Base-by-base conservation (phyloP, 2,113 vertebrate genomes). In the Peromyscus californicus region DNA sequence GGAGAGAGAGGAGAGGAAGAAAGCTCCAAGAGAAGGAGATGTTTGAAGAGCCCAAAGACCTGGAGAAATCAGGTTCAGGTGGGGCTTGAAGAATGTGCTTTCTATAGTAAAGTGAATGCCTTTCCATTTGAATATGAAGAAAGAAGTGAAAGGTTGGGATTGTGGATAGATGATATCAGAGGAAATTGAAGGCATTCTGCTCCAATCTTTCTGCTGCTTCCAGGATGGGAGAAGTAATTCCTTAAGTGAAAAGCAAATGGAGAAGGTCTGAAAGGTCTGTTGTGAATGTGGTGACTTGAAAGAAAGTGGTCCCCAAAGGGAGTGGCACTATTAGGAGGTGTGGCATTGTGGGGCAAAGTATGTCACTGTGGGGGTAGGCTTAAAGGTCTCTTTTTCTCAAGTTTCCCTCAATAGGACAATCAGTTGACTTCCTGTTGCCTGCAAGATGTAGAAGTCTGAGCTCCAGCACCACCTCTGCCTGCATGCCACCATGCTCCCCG, bases 51-150 rank as follows among this genome's bases (percentile, higher is more conserved):
- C 1, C 26, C 33, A 9, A 72, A 92, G 61, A 67, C 17, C 4
- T 86, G 16, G 31, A 67, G n/a, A 87, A 26, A 36, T 22, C 31
- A 69, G 84, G 31, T 16, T 2, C 16, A 26, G 12, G n/a, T 72
- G 13, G 39, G 70, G 3, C 26, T n/a, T n/a, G 36, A 86, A 93
- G 29, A 61, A 67, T 78, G 3, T 61, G 17, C 7, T 29, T 82
- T 45, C 45, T 26, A 39, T 51, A 51, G 51, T 4, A 80, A 89
- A 88, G 61, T 45, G 4, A 8, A 7, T 86, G 7, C 10, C 1
- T 72, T 96, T 92, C 79, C 12, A 21, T 87, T 94, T 74, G 61
- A 91, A 90, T 69, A 57, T 63, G 39, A 79, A 87, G 36, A 69
- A 94, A 61, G 33, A 70, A 84, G 24, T 31, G 39, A 57, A 45